Percentiles rank a stretch among this genome's conserved stretches.
Conservation (phyloP, 2,113 vertebrate species). For the Capra hircus region DNA sequence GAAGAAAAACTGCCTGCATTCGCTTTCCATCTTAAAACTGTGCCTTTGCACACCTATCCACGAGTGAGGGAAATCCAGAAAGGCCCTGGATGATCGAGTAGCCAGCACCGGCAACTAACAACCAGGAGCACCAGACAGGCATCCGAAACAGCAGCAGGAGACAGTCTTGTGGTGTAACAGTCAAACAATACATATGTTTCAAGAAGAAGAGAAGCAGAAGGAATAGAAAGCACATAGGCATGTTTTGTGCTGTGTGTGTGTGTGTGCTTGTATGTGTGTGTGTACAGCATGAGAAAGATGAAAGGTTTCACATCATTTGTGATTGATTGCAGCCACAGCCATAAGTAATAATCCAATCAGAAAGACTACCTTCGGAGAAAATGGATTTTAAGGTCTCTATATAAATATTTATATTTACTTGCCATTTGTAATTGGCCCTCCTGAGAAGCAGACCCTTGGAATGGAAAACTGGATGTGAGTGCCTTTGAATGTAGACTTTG, state of each 20-base stretch:
- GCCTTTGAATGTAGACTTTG: neutral
- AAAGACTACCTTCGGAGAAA: neutral
- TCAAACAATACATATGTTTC: neutral
- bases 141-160: neutral
- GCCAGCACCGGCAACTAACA: neutral
- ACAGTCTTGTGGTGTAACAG: neutral
- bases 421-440: neutral
- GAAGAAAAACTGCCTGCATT: neutral
- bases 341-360: neutral
- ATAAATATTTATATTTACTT: neutral
- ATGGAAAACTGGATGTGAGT: neutral
- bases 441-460: neutral
- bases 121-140: neutral
- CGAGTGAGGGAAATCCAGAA: neutral
- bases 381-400: neutral
- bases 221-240: neutral
- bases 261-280: neutral
- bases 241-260: neutral
- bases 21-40: neutral
- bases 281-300: neutral
- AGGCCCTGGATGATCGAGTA: neutral
- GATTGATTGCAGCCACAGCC: neutral
- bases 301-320: neutral
- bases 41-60: neutral
- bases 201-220: neutral